phyloP scores from a whole-genome alignment of 2,797 vertebrate species.

The Adrianichthys oophorus region DNA sequence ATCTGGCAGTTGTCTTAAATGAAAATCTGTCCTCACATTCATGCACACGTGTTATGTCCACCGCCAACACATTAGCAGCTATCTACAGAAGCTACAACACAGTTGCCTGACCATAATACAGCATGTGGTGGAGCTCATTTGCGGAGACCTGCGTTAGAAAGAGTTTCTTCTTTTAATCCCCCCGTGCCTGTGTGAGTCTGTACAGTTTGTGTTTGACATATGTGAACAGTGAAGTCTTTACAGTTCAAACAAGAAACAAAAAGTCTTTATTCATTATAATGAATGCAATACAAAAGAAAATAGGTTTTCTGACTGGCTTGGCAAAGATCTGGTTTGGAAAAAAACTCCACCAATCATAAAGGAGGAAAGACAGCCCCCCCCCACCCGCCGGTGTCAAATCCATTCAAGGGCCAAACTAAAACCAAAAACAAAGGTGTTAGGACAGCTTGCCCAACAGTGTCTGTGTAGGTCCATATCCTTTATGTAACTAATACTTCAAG shows the following conservation, averaged over 20 bases:
- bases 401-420: slow-evolving; percentile 46
- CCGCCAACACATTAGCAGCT: slow-evolving; percentile 29
- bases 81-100: slow-evolving; percentile 43
- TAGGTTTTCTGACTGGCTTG: slow-evolving; percentile 51
- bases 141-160: slow-evolving; percentile 8
- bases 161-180: slow-evolving; percentile 7
- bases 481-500: slow-evolving; percentile 57
- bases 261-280: slow-evolving; percentile 72
- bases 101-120: slow-evolving; percentile 46
- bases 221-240: slow-evolving; percentile 47
- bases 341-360: slow-evolving; percentile 27
- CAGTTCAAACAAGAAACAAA: slow-evolving; percentile 49
- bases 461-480: slow-evolving; percentile 77
- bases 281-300: slow-evolving; percentile 66
- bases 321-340: slow-evolving; percentile 57
- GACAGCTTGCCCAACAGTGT: slow-evolving; percentile 52
- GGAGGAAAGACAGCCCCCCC: slow-evolving; percentile 16
- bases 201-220: slow-evolving; percentile 42
- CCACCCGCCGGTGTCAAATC: slow-evolving; percentile 28
- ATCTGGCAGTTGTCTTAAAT: slow-evolving; percentile 23
- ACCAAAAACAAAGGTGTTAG: slow-evolving; percentile 53
- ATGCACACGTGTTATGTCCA: slow-evolving; percentile 8
- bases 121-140: slow-evolving; percentile 15
- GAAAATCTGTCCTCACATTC: background rate
- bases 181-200: slow-evolving; percentile 5